Percentiles rank a stretch among this genome's conserved stretches.
Conservation (phyloP, 2,888 invertebrate species). For the Chrysodeixis includens region DNA sequence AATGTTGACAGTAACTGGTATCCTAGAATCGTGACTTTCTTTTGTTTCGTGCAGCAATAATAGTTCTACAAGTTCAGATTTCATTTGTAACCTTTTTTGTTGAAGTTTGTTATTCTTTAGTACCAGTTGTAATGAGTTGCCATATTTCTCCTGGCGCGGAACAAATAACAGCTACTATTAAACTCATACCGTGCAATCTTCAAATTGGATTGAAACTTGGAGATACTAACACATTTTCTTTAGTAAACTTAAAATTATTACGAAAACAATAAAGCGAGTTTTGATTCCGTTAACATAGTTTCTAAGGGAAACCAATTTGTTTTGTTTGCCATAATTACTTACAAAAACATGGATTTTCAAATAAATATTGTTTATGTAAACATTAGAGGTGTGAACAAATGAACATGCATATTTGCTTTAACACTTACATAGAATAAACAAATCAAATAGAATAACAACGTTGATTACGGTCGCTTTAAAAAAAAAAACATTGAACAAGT, state of each 20-base stretch:
- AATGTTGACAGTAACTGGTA: conserved; percentile 24
- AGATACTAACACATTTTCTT: conserved; percentile 11
- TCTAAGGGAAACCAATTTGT: neutral
- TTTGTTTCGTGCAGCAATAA: conserved; percentile 23
- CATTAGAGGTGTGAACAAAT: neutral
- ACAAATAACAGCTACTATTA: conserved; percentile 35
- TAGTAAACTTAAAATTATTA: conserved; percentile 10
- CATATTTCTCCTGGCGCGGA: conserved; percentile 41
- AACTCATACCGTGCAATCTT: conserved; percentile 32
- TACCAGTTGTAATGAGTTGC: conserved; percentile 40
- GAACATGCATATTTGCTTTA: neutral
- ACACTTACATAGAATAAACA: conserved; percentile 1
- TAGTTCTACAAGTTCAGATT: conserved; percentile 23
- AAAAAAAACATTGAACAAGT: neutral
- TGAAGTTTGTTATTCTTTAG: conserved; percentile 25
- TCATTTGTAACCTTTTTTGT: conserved; percentile 13
- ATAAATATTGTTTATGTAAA: neutral
- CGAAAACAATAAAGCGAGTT: conserved; percentile 4
- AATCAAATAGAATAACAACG: neutral
- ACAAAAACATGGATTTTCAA: neutral
- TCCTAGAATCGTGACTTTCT: conserved; percentile 30
- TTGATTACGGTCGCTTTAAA: neutral
- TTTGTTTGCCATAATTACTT: neutral
- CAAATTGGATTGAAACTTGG: conserved; percentile 27
- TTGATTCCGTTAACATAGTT: conserved; percentile 4